Base-by-base conservation (phyloP, 2,797 vertebrate species). In the Delichon dasypus region DNA sequence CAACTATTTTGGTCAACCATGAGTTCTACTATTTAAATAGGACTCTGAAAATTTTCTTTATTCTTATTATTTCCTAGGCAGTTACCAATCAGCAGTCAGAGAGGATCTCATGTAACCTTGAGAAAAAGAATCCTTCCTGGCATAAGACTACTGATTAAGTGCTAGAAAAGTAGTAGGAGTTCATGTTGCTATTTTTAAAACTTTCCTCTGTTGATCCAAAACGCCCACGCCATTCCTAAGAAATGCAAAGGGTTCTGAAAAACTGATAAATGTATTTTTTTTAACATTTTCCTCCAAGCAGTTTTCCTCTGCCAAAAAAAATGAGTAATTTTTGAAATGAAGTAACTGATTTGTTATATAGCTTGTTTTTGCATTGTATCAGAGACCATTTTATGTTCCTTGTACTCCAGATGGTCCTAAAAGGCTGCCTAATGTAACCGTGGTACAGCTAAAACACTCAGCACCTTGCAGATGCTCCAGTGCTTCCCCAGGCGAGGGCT, bases 161-260 rank as follows among this genome's bases (percentile, higher is more conserved):
- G 48, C 71, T 81, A 85, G 55, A 93, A 91, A 88, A 60, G 53
- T 38, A 75, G 27, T 64, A 75, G 36, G 81, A 87, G 50, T 88
- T 42, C 13, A 64, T 18, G n/a, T n/a, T 74, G 53, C 80, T 97
- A 82, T 96, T 89, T 96, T 94, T 51, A 94, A 95, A 95, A 71
- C 19, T 16, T 47, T 55, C 7, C 25, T 54, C 72, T 70, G 4
- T 21, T 57, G 30, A 76, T 78, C 73, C 70, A 88, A 86, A 80
- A 64, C 9, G 2, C 44, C 88, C 88, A 89, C 19, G 1, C 70
- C 73, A 81, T 92, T 93, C 68, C 91, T 88, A 90, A 88, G 58
- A 94, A 86, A 85, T 34, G 34, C 5, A 54, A 87, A 85, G 11
- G 55, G 58, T 82, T 91, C 65, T 70, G 50, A 76, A 66, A 94